Conservation (phyloP, 2,888 invertebrate species). For the Lathronympha strigana region DNA sequence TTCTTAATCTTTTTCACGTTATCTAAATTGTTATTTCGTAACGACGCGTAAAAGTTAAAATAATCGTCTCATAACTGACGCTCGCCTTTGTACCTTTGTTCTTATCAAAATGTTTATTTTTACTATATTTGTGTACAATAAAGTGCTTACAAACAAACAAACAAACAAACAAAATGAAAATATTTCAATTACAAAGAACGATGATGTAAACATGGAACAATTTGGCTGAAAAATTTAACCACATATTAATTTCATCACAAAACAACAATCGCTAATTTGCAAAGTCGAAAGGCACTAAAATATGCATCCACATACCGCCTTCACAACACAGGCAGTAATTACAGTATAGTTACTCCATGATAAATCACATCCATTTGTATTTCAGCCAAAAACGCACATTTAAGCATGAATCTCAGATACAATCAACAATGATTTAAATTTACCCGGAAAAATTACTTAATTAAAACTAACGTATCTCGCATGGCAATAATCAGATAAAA, state of each 20-base stretch:
- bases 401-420: slow-evolving; percentile 47
- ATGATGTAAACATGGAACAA: background rate
- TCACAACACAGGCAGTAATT: slow-evolving; percentile 50
- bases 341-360: slow-evolving; percentile 58
- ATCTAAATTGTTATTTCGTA: no score
- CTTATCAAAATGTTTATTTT: no score
- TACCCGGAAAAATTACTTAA: slow-evolving; percentile 58
- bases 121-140: no score
- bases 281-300: slow-evolving; percentile 27
- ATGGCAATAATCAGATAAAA: slow-evolving; percentile 66
- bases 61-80: no score
- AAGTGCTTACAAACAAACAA: background rate
- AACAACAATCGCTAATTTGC: slow-evolving; percentile 24
- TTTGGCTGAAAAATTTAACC: background rate
- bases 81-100: no score
- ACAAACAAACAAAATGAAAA: background rate
- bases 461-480: slow-evolving; percentile 58
- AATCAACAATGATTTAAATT: slow-evolving; percentile 53
- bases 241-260: slow-evolving; percentile 14
- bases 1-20: no score
- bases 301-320: slow-evolving; percentile 17
- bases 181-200: background rate
- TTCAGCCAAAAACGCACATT: slow-evolving; percentile 50
- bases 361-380: slow-evolving; percentile 60
- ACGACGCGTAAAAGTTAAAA: no score